Conservation (phyloP, 2,797 vertebrate species). For the Zenarchopterus dispar region DNA sequence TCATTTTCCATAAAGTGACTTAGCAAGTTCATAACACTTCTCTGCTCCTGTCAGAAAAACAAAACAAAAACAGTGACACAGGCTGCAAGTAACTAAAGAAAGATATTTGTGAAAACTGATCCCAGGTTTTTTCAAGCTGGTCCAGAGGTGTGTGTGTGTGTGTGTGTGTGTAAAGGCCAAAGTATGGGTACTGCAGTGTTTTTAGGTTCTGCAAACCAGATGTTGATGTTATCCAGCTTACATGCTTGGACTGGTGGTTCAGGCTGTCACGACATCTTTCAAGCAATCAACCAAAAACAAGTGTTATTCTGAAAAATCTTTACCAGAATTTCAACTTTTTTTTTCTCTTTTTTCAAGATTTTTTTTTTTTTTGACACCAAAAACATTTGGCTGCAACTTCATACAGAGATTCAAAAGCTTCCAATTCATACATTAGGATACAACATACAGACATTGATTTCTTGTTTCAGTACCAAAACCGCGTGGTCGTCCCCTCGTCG, state of each 20-base stretch:
- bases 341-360: slow-evolving; percentile 34
- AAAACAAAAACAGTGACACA: no score
- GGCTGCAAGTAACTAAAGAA: no score
- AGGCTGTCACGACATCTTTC: background rate
- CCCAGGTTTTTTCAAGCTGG: no score
- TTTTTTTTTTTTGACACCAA: slow-evolving; percentile 55
- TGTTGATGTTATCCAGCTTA: slow-evolving; percentile 37
- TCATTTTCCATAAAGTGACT: background rate
- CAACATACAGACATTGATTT: slow-evolving; percentile 78
- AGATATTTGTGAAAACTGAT: no score
- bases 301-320: slow-evolving; percentile 50
- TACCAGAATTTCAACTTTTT: slow-evolving; percentile 64
- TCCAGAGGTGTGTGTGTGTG: no score
- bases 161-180: no score
- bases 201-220: no score
- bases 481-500: slow-evolving; percentile 40
- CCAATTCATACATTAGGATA: slow-evolving; percentile 67
- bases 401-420: slow-evolving; percentile 76
- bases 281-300: slow-evolving; percentile 50
- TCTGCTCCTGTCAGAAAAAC: no score
- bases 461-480: slow-evolving; percentile 62
- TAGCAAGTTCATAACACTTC: background rate
- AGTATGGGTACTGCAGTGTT: no score
- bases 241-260: slow-evolving; percentile 22
- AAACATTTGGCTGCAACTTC: slow-evolving; percentile 75